Evolutionary conservation across 2,888 invertebrate genomes (phyloP), one percentile per base, ranked within the genome.

Genomic region (Gasteruption jaculator): DNA sequence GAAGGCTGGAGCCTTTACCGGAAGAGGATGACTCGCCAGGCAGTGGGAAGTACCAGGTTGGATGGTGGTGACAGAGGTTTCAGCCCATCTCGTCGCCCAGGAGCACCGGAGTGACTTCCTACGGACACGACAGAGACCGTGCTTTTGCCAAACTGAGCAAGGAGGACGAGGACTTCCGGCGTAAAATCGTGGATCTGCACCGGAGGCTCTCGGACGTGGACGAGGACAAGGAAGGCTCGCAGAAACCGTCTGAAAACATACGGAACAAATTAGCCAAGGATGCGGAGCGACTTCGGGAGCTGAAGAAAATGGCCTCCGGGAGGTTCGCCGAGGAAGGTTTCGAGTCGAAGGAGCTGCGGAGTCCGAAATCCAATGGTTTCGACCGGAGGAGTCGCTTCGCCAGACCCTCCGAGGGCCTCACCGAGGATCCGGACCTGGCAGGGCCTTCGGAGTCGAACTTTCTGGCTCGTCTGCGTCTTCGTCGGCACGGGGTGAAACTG

Each of bases 1-100:
- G 86, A 71, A 79, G 88, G 54, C 72, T 90, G 61, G 90, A 90
- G 66, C 89, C 90, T 35, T 76, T 90, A 5, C 80, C 86, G 51
- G 89, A 90, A 71, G 90, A 90, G 72, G 89, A 90, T 54, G 81
- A 78, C 46, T 85, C 86, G 15, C 61, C 71, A 5, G 61, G 61
- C 3, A 61, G 61, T 35, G 63, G 62, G 10, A 69, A 69, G 43
- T 59, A 60, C 16, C 65, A 68, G 42, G 65, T 65, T 15, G 68
- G 70, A 50, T 69, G 69, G 68, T 63, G 72, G 72, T 65, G 69
- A 71, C 65, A 71, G 62, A 54, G 72, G 71, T 67, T 65, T 47
- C 59, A 60, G 44, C 47, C 59, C 48, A 53, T 58, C 52, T 50
- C 63, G 44, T 52, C 54, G 44, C 45, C 39, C 45, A 58, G 48